These are phyloP conservation scores for Lymantria monacha DNA, from an alignment of 2,888 invertebrate species.

Conservation along the genomic window DNA sequence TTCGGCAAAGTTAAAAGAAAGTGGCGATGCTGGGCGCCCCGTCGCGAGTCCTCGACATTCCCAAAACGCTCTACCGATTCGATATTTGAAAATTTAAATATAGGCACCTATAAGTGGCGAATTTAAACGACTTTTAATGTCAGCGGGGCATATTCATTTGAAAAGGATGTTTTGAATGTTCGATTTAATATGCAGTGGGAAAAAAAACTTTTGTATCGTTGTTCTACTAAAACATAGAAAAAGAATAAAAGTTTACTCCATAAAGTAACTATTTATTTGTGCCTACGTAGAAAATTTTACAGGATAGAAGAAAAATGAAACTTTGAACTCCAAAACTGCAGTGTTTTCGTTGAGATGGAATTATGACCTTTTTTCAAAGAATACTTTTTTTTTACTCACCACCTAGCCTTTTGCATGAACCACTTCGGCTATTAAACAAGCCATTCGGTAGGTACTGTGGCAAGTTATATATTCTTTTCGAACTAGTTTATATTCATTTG, in stretches of 20 bases:
- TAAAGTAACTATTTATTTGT: not conserved
- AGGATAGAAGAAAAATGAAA: too few species aligned
- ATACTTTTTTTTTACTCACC: too few species aligned
- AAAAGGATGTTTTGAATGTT: constrained; percentile 23
- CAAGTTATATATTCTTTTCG: too few species aligned
- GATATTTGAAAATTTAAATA: constrained; percentile 45
- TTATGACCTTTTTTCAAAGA: too few species aligned
- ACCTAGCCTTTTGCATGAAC: too few species aligned
- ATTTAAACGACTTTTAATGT: constrained; percentile 38
- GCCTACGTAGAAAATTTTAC: too few species aligned
- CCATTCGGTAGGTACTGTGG: too few species aligned
- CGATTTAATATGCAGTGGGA: constrained; percentile 11
- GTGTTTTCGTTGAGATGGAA: too few species aligned
- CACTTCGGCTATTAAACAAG: too few species aligned
- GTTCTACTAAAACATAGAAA: constrained; percentile 6
- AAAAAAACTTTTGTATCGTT: constrained; percentile 6
- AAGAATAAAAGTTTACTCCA: constrained; percentile 3
- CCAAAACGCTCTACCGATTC: constrained; percentile 49
- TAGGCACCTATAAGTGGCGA: constrained; percentile 40
- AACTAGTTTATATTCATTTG: too few species aligned
- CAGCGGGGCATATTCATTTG: constrained; percentile 35
- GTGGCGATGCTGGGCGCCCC: constrained; percentile 62
- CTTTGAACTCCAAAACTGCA: too few species aligned
- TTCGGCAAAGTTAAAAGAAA: constrained; percentile 71
- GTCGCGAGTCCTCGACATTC: constrained; percentile 58